Evolutionary conservation across 2,797 vertebrate genomes (phyloP).

Genomic region (Arctocebus calabarensis): DNA sequence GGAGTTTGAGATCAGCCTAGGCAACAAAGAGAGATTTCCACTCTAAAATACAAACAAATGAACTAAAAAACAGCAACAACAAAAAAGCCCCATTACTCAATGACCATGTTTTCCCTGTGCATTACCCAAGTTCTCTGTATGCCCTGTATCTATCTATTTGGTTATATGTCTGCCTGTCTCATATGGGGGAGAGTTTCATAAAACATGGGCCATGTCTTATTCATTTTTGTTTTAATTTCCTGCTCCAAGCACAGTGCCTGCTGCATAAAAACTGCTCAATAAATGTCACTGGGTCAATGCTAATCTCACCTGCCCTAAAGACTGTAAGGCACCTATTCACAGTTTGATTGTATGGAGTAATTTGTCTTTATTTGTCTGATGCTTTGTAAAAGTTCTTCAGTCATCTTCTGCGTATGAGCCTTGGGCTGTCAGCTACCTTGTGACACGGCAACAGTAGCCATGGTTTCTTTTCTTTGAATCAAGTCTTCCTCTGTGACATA

Average conservation of each 20-base stretch:
- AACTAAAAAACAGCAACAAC: no score
- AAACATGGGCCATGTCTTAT: background rate
- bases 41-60: background rate
- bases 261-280: conserved; percentile 49
- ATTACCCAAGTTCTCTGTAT: background rate
- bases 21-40: background rate
- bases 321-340: conserved; percentile 33
- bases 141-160: background rate
- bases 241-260: background rate
- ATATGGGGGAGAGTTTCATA: conserved; percentile 2
- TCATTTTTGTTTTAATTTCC: conserved; percentile 63
- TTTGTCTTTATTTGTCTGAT: conserved; percentile 48
- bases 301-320: conserved; percentile 64
- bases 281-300: conserved; percentile 51
- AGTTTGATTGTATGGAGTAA: conserved; percentile 45
- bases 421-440: background rate
- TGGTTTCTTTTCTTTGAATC: conserved; percentile 24
- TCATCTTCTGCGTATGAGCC: background rate
- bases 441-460: background rate
- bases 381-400: conserved; percentile 47
- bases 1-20: background rate
- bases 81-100: background rate
- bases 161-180: background rate
- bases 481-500: background rate
- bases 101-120: background rate